Base-by-base conservation (phyloP, 2,797 vertebrate genomes). In the Aldrovandia affinis region DNA sequence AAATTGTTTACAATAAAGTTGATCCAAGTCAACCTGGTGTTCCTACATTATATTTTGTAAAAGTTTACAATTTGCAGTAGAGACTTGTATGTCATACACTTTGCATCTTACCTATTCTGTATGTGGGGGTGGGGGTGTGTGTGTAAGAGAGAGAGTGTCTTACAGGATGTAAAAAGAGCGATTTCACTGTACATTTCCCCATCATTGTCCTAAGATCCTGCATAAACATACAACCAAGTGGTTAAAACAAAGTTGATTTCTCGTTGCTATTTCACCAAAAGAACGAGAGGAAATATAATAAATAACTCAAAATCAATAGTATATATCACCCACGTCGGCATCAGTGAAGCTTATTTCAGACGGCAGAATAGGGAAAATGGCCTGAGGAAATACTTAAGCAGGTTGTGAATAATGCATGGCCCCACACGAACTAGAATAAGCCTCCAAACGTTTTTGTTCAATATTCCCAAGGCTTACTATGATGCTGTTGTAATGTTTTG, bases 381-480 rank as follows among this genome's bases (percentile, higher is more conserved):
- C 77, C 77, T 28, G 1, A 18, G 83, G 42, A 79, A 63, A 63
- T 44, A 57, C 57, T 44, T 83, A 59, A 65, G 12, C 22, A n/a
- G 36, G 28, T 44, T 57, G 39, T 83, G 57, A 80, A 65, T 79
- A 79, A 83, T 79, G 78, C 77, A 79, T 36, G n/a, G 39, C 52
- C 3, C 30, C 25, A 77, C 52, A 83, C 55, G 79, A 54, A 22
- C 57, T 63, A 65, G 30, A 78, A 18, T 68, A 79, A 65, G 57
- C 59, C 14, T 50, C 15, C 65, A 50, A 79, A 79, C 61, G 79
- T 39, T 55, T 44, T 52, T 36, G 55, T 79, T 83, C 7, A n/a
- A n/a, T 77, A 44, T 77, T 77, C 18, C 12, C 10, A 70, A 77
- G 20, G 20, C 30, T 44, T 25, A 25, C 1, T 25, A 15, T 44